Base-by-base conservation (phyloP, 2,888 invertebrate species). In the Beris chalybata region DNA sequence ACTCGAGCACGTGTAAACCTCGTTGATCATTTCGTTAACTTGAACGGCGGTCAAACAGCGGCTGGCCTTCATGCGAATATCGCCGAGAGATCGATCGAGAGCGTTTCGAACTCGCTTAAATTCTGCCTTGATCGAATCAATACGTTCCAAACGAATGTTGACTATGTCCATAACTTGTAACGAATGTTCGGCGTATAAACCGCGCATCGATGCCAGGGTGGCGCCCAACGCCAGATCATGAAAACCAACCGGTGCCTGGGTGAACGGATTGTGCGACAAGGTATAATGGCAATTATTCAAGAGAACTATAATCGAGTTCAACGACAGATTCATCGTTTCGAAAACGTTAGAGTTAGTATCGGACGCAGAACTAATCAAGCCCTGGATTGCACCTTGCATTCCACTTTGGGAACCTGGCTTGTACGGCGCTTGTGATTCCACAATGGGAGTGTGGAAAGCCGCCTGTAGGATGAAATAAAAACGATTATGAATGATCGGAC, bases 171-270 rank as follows among this genome's bases (percentile, higher is more conserved):
- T 22, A 9, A 61, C 22, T 52, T 50, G 61, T 2, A 50, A 38
- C 5, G 38, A 6, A 2, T 32, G 7, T 11, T 61, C 61, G 22
- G 38, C 5, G n/a, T 38, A 61, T 9, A 22, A 22, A 5, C 5
- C 13, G 11, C 29, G 31, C 61, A 61, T 52, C 12, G 43, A 5
- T 22, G 50, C 50, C 15, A 61, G 29, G 4, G 61, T 50, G 4
- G 61, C 61, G n/a, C 29, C 38, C 9, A 61, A 13, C 11, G 50
- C 52, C 9, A 50, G 22, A 22, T 61, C 61, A n/a, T 61, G 61
- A 38, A 61, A 61, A 5, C 38, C 52, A 22, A 50, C 50, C 4
- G 38, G 38, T 15, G n/a, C 11, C 15, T 61, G 50, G 12, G 61
- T 61, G 61, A 61, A 61, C 2, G 52, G 15, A 43, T 61, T 61